Base-by-base conservation (phyloP, 2,797 vertebrate species). In the Falco naumanni region DNA sequence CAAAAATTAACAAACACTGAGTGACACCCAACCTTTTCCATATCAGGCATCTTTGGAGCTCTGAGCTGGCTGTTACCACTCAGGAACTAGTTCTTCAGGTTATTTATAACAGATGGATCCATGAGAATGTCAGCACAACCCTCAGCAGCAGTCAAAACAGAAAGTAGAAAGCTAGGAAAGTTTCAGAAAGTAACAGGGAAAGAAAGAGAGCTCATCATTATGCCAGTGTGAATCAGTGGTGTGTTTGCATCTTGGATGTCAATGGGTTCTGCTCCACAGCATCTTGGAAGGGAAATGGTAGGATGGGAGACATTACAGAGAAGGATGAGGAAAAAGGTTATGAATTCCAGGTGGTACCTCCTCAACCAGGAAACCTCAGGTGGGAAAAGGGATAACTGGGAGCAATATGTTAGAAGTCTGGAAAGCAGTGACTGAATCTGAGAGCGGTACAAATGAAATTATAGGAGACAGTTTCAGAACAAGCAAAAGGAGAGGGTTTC, bases 111-210 rank as follows among this genome's bases (percentile, higher is more conserved):
- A 22, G 80, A 56, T 21, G 63, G 64, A 69, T 84, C 81, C 16
- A 0, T 54, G 59, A 69, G 89, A 82, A 90, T 72, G 66, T 72
- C 16, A 17, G 70, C 53, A 68, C 81, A 87, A 68, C 65, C n/a
- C 87, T 78, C 80, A 79, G 72, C 51, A 94, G 75, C 54, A 89
- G 57, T 87, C 87, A 92, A 95, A 95, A 91, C 72, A 95, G 77
- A 50, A 79, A 76, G 59, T 45, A 37, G n/a, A 65, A 69, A 84
- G 47, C 43, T 75, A 45, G 47, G 45, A 39, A 92, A 76, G 34
- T 77, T 18, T 78, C 56, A 79, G 89, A 65, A 89, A 54, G 34
- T 21, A 95, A 65, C 2, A 65, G 29, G 75, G 65, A 10, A 66
- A 93, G 70, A 90, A 47, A 2, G 19, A 59, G 60, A 61, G 37